Evolutionary conservation across 2,113 vertebrate genomes (phyloP).

Genomic region (Romanogobio albipinnatus): DNA sequence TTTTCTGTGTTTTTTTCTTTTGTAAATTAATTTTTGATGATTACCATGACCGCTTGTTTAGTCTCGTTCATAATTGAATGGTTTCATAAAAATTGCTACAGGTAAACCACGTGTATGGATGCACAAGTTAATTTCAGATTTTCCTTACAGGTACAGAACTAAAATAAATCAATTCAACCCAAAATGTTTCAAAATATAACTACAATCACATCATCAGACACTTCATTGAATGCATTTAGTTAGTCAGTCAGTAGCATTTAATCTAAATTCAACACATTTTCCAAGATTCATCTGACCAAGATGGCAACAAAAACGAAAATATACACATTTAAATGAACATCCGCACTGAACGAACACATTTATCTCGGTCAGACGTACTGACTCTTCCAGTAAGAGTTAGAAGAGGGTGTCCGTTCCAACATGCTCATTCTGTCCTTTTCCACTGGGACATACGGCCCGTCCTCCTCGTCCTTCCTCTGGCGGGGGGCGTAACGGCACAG

Average conservation of each 20-base stretch:
- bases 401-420: neutral
- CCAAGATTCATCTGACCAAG: neutral
- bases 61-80: neutral
- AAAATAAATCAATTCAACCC: neutral
- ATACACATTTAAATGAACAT: neutral
- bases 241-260: neutral
- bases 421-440: neutral
- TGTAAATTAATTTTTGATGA: neutral
- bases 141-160: neutral
- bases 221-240: neutral
- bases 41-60: neutral
- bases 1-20: no score
- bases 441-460: neutral
- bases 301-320: neutral
- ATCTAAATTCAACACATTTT: neutral
- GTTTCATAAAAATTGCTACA: neutral
- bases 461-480: neutral
- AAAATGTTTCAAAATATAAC: neutral
- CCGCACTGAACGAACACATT: neutral
- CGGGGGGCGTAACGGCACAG: neutral
- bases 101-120: neutral
- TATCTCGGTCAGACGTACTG: neutral
- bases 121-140: neutral
- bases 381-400: neutral
- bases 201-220: neutral